Evolutionary conservation across 2,888 invertebrate species (phyloP).

Genomic region (Venusia cambrica): DNA sequence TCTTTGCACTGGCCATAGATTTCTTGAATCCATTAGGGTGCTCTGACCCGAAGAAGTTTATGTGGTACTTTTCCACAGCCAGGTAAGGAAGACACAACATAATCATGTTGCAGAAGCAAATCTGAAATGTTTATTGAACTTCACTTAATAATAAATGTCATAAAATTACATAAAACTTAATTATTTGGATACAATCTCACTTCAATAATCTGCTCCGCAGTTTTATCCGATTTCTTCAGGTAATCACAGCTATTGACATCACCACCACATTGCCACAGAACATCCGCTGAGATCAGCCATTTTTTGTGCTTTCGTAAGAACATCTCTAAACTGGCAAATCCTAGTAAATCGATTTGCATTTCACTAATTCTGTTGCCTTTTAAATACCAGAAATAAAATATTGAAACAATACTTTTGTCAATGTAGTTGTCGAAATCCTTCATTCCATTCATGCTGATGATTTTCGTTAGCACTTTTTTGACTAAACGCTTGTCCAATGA

Average conservation of each 20-base stretch:
- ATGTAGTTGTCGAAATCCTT: conserved; percentile 52
- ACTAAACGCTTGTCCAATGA: conserved; percentile 61
- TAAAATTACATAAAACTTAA: too few relatives aligned
- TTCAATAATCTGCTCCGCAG: conserved; percentile 38
- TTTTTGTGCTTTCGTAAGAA: conserved; percentile 69
- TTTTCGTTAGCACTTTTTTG: conserved; percentile 63
- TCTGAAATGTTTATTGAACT: conserved; percentile 48
- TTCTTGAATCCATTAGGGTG: conserved; percentile 34
- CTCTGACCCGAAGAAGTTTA: conserved; percentile 38
- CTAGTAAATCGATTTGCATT: conserved; percentile 66
- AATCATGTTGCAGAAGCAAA: conserved; percentile 58
- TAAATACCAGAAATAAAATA: conserved; percentile 74
- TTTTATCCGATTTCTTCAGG: conserved; percentile 36
- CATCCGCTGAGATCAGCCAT: conserved; percentile 68
- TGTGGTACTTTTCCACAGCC: conserved; percentile 54
- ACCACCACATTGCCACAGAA: conserved; percentile 59
- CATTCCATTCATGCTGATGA: conserved; percentile 45
- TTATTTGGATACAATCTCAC: too few relatives aligned
- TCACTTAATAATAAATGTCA: conserved; percentile 2
- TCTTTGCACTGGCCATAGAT: conserved; percentile 41
- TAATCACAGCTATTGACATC: conserved; percentile 46
- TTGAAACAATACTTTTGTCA: conserved; percentile 64
- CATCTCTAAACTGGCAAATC: conserved; percentile 46
- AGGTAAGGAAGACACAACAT: conserved; percentile 62
- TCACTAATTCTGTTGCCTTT: conserved; percentile 52